Evolutionary conservation across 2,888 invertebrate genomes (phyloP), one percentile per base, ranked within the genome.

Genomic region (Chironomus riparius): DNA sequence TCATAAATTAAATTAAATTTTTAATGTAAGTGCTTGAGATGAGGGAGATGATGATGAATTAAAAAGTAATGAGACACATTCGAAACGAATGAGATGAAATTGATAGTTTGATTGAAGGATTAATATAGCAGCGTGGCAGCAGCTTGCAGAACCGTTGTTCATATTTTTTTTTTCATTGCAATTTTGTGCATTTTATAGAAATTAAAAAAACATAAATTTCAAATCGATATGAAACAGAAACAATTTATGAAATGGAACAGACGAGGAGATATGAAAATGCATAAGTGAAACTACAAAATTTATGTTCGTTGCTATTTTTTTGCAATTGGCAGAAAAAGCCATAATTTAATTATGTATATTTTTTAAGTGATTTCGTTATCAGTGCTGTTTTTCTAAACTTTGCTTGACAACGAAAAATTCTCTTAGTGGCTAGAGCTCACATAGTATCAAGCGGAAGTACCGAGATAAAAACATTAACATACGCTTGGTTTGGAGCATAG

Each of bases 121-220:
- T 38, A 38, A 38, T 38, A 38, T 2, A 38, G 10, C 7, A 38
- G 38, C 38, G 38, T 10, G 38, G 38, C 38, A 38, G 38, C 38
- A 38, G 38, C 38, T 38, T 38, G 38, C 38, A 38, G 38, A 10
- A 38, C 10, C 38, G 38, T 38, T 38, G 38, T 38, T 10, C 38
- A 38, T 6, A 4, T 28, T 28, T 28, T 5, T 28, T 4, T 10
- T 38, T 10, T 38, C 38, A 38, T 38, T 38, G 38, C 38, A 38
- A n/a, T 10, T 28, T 38, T 38, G 38, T 38, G 38, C 38, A 38
- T 38, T 10, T 10, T 38, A 38, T 38, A 38, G 38, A 65, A 24
- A 65, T 65, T 65, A 65, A 65, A 65, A 65, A 65, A 21, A 65
- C 65, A 65, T 65, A 65, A 65, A 65, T 22, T 65, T 18, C 21